Percentiles rank a stretch among this genome's conserved stretches.
Evolutionary conservation across 2,888 invertebrate species (phyloP).

Genomic region (Azorinus chamasolen): DNA sequence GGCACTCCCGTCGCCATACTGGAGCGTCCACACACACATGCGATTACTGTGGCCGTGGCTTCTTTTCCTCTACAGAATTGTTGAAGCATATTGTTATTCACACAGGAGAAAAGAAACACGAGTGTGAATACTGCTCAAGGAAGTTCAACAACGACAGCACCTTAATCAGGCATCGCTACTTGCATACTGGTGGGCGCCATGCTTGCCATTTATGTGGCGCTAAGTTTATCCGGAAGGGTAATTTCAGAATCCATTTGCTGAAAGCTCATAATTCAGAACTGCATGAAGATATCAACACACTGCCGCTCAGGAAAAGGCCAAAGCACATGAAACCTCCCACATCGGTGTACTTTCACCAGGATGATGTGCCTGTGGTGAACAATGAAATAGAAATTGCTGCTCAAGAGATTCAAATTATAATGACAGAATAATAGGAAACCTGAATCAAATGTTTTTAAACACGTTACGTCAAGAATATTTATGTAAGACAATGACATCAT

Average conservation of each 20-base stretch:
- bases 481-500: too few relatives aligned
- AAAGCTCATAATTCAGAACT: slow-evolving; percentile 14
- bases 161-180: slow-evolving; percentile 41
- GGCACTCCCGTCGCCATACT: slow-evolving; percentile 57
- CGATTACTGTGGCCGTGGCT: slow-evolving; percentile 51
- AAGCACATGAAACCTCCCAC: too few relatives aligned
- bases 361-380: too few relatives aligned
- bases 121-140: slow-evolving; percentile 56
- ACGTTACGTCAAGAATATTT: too few relatives aligned
- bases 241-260: slow-evolving; percentile 30
- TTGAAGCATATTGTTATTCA: slow-evolving; percentile 65
- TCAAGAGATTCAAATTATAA: too few relatives aligned
- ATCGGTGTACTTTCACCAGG: too few relatives aligned
- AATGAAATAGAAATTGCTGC: too few relatives aligned
- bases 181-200: slow-evolving; percentile 34
- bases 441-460: too few relatives aligned
- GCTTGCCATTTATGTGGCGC: slow-evolving; percentile 40
- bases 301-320: too few relatives aligned
- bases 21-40: slow-evolving; percentile 37
- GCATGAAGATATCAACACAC: too few relatives aligned
- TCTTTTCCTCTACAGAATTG: slow-evolving; percentile 57
- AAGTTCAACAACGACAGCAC: slow-evolving; percentile 50
- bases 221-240: slow-evolving; percentile 30
- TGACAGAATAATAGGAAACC: too few relatives aligned
- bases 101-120: slow-evolving; percentile 61